Base-by-base conservation (phyloP, 2,888 invertebrate genomes). In the Caenorhabditis sp. region DNA sequence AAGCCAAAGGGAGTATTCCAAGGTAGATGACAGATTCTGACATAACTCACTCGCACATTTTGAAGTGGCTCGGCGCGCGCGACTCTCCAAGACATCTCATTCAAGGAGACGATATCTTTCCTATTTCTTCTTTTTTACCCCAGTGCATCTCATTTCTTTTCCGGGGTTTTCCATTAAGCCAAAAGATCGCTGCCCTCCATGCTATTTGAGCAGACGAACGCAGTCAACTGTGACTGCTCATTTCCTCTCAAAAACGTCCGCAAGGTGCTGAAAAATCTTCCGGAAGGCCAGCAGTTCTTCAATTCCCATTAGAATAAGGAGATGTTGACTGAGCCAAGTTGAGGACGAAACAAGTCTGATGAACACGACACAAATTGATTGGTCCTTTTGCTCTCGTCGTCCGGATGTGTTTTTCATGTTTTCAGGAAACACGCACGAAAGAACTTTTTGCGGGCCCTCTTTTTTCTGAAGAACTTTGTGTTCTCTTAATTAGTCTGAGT, bases 191-290 rank as follows among this genome's bases (percentile, higher is more conserved):
- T 13, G 40, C 32, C 32, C 32, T 4, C 32, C 32, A 32, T 32
- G 32, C 40, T 58, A 20, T 24, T 56, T 22, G 24, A 28, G 56
- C 47, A n/a, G n/a, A n/a, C n/a, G 56, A 44, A 68, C 70, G 70
- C 70, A 71, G 70, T 71, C 70, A 71, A 71, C 62, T 72, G 72
- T 64, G 72, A 72, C 55, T 55, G 26, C 47, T 22, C 64, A n/a
- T 35, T 53, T 40, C 40, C 28, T 61, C 11, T 13, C 58, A 51
- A 35, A 65, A 50, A 32, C 32, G 60, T 56, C 40, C 50, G 32
- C n/a, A 47, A 22, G 55, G 72, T 72, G 35, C 64, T 50, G 37
- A n/a, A 4, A 20, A 9, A 26, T 61, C 51, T 53, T 53, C 20
- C 47, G 47, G 22, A 40, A 40, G 32, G 60, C 18, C 40, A 13